Evolutionary conservation across 2,797 vertebrate genomes (phyloP), one percentile per base, ranked within the genome.

Genomic region (Eospalax fontanierii): DNA sequence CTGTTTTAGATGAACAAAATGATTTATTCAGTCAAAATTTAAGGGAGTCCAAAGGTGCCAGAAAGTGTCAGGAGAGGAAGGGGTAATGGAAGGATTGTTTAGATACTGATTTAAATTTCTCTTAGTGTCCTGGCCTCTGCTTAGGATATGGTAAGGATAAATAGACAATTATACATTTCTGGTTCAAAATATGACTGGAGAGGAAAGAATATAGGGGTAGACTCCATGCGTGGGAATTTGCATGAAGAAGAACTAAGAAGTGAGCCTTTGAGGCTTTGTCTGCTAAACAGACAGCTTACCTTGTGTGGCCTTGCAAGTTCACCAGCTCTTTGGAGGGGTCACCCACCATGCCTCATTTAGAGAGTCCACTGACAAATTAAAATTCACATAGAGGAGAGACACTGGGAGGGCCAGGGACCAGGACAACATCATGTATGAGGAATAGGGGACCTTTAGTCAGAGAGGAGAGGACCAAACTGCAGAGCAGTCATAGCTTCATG

Each of bases 141-240:
- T 95, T 6, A 68, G 73, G 61, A 80, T 6, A 79, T 1, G 4
- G 33, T 66, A 79, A 22, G 2, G 11, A 71, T 66, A 89, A 66
- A 79, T 40, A 61, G 50, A 43, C 22, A 9, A 33, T 66, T 43
- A 66, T 28, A 21, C 1, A 63, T 33, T 70, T 71, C 85, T 71
- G 26, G 24, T 87, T 91, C 18, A 85, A 54, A 86, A 79, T 82
- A 50, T 59, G 71, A 73, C 50, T 9, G 74, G 1, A 30, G 59
- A 89, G 9, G 40, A 30, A 35, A 30, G 50, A 76, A 12, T 5
- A 1, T 38, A 63, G 4, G 7, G 2, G 1, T 68, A 43, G 76
- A 57, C 14, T 86, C 87, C 4, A 30, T 76, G 38, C n/a, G n/a
- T 71, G 15, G 30, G 74, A 88, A 91, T 96, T 86, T 91, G 18